These are phyloP conservation scores for Romanogobio albipinnatus DNA, from an alignment of 2,113 vertebrate genomes.

Conservation along the genomic window DNA sequence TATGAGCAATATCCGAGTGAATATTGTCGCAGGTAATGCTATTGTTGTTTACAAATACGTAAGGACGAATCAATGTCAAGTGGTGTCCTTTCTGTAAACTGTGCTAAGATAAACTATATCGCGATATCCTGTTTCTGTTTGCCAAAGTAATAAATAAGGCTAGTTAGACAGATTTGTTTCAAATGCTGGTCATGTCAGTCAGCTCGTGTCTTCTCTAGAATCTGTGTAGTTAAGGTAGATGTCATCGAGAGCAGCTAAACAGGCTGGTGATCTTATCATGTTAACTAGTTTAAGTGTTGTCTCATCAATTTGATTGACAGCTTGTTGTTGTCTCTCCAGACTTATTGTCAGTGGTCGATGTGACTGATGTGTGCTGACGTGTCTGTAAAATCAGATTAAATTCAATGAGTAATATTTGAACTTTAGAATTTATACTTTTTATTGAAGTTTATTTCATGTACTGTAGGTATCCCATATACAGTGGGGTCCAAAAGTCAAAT, in stretches of 20 bases:
- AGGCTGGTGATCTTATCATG: not conserved
- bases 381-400: not conserved
- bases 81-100: not conserved
- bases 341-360: not conserved
- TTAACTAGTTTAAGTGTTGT: not conserved
- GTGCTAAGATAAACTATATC: not conserved
- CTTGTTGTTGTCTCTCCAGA: not conserved
- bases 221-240: not conserved
- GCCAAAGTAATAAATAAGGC: not conserved
- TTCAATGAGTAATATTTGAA: not conserved
- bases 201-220: not conserved
- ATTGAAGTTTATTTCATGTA: not conserved
- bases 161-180: not conserved
- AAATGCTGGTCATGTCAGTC: not conserved
- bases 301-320: slow-evolving; percentile 4
- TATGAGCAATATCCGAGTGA: not conserved
- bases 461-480: not conserved
- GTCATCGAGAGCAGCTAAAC: not conserved
- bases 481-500: not conserved
- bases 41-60: not conserved
- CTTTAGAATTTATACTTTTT: not conserved
- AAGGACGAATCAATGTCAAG: slow-evolving; percentile 60
- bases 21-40: not conserved
- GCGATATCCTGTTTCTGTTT: not conserved
- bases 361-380: not conserved